These are phyloP conservation scores for Xestia c-nigrum DNA, from an alignment of 2,888 invertebrate species.

Conservation along the genomic window DNA sequence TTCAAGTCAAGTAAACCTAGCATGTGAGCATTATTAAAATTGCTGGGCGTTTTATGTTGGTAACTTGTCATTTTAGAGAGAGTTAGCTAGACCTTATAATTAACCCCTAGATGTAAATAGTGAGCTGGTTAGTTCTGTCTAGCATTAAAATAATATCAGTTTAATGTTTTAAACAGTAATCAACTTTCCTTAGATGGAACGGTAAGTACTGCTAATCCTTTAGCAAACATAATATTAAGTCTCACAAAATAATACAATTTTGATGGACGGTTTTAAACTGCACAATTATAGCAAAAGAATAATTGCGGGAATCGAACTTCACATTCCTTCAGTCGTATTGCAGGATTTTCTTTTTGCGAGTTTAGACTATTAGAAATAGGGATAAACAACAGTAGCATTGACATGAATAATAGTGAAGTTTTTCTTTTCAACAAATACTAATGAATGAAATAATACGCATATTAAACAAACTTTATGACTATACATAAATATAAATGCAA, in stretches of 20 bases:
- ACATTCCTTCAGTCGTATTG: background rate
- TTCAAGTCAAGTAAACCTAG: background rate
- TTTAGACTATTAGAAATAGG: too few relatives aligned
- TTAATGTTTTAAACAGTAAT: background rate
- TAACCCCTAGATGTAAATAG: background rate
- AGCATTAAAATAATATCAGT: background rate
- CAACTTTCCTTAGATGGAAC: background rate
- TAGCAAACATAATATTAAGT: background rate
- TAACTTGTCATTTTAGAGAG: background rate
- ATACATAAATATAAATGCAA: background rate
- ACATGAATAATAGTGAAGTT: background rate
- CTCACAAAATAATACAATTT: background rate
- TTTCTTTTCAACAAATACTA: background rate
- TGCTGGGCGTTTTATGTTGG: background rate
- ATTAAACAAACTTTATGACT: background rate
- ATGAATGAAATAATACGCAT: background rate
- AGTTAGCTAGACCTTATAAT: conserved; percentile 12
- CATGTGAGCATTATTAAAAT: background rate
- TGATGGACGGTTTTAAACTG: background rate
- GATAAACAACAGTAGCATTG: too few relatives aligned
- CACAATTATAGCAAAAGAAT: background rate
- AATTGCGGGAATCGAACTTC: background rate
- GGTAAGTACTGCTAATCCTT: background rate
- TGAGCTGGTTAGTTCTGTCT: background rate
- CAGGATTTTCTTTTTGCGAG: background rate